A percentile compares a stretch with the other conserved stretches of the same genome.
Conservation (phyloP, 2,888 invertebrate species). For the Acronicta leporina region DNA sequence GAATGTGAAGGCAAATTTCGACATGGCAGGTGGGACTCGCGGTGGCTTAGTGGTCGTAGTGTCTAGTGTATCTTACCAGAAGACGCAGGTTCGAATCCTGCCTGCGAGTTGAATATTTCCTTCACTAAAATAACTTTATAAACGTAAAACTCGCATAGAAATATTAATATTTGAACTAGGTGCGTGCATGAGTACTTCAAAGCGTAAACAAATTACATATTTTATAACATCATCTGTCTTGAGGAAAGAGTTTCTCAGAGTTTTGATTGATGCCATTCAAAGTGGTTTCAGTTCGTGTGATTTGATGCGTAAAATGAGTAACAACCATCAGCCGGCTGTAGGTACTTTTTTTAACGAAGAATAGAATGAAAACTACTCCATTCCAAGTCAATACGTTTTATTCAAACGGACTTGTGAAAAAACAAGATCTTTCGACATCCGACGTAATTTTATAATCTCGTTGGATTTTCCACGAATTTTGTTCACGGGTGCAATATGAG, state of each 20-base stretch:
- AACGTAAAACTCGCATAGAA: no score
- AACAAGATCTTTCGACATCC: conserved; percentile 71
- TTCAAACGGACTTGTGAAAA: conserved; percentile 52
- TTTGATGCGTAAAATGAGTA: conserved; percentile 74
- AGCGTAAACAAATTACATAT: conserved; percentile 42
- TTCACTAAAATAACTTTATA: no score
- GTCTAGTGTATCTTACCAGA: no score
- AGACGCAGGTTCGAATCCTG: no score
- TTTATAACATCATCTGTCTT: conserved; percentile 40
- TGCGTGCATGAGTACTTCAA: conserved; percentile 33
- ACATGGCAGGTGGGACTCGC: no score
- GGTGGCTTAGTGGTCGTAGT: no score
- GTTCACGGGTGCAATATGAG: conserved; percentile 75
- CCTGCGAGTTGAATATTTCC: no score
- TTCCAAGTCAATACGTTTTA: conserved; percentile 47
- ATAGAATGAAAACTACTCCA: conserved; percentile 45
- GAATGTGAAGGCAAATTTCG: no score
- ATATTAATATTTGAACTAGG: no score
- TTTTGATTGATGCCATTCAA: conserved; percentile 56
- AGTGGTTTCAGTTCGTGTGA: conserved; percentile 63
- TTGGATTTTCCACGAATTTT: conserved; percentile 78
- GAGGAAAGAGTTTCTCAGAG: conserved; percentile 47
- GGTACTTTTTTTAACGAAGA: conserved; percentile 42
- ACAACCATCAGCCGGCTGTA: conserved; percentile 59
- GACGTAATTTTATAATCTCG: conserved; percentile 77